phyloP scores from a whole-genome alignment of 2,797 vertebrate genomes.

The Pyrocephalus nanus region DNA sequence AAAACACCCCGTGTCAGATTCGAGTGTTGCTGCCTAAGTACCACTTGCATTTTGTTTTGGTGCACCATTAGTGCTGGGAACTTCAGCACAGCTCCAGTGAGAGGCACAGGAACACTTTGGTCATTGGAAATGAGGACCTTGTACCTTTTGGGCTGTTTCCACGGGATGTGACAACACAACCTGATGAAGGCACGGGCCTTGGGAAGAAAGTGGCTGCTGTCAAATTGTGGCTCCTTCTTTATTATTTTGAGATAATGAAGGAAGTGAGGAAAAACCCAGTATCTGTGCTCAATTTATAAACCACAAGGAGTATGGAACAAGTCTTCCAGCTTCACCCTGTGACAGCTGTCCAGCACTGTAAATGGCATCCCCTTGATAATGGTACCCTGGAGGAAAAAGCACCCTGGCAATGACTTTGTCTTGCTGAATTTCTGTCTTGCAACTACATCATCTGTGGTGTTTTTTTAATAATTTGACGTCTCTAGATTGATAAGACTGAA shows the following conservation, averaged over 20 bases:
- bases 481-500: neutral
- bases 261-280: neutral
- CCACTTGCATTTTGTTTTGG: neutral
- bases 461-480: neutral
- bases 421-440: neutral
- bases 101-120: neutral
- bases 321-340: neutral
- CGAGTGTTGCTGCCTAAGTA: neutral
- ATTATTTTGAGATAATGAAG: neutral
- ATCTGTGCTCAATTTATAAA: neutral
- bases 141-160: neutral
- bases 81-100: neutral
- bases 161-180: neutral
- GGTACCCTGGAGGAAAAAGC: neutral
- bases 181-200: accelerated
- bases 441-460: neutral
- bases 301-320: neutral
- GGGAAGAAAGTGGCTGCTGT: neutral
- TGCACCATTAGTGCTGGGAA: neutral
- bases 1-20: neutral
- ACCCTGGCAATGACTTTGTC: neutral
- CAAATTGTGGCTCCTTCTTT: neutral
- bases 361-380: neutral
- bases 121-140: neutral
- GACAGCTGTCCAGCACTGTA: neutral